Evolutionary conservation across 2,888 invertebrate species (phyloP), one percentile per base, ranked within the genome.

Genomic region (Xylota sylvarum): DNA sequence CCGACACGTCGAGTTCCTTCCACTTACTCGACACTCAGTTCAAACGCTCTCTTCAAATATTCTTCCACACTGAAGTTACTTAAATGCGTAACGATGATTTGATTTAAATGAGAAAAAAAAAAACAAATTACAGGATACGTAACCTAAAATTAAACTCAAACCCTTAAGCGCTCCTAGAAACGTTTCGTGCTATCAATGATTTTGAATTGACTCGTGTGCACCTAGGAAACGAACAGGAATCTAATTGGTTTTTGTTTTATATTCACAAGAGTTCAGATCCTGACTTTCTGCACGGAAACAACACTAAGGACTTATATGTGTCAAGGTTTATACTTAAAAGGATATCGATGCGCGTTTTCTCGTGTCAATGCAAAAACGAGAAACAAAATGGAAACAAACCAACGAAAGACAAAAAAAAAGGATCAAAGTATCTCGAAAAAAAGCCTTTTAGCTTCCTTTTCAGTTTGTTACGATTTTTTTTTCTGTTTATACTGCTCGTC

Each of bases 371-470:
- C 23, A 40, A 30, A 10, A 23, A 14, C 5, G 14, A 35, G 23
- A 56, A 17, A 23, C 4, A 23, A 23, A 40, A 60, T 19, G 0
- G 1, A 48, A 50, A 48, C 30, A 14, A 37, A 48, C 48, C 50
- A 52, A 30, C 23, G 30, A 12, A 50, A 56, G 14, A 64, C 48
- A 48, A 30, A 37, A 60, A 30, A 37, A 60, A 14, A 40, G 60
- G 70, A 67, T 67, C 52, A 69, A 70, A 70, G 55, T 70, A 46
- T 37, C 60, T 50, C 14, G 6, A 62, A 52, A 62, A 52, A 23
- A 23, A 52, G 58, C 23, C 43, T 58, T 60, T 46, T 56, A 55
- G 43, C 55, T 48, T 60, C 35, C 12, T 58, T 70, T 46, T 35
- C 32, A 10, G 9, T 37, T 37, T 27, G 17, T 37, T 14, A 23